phyloP scores from a whole-genome alignment of 2,113 vertebrate species.

The Macaca nemestrina region DNA sequence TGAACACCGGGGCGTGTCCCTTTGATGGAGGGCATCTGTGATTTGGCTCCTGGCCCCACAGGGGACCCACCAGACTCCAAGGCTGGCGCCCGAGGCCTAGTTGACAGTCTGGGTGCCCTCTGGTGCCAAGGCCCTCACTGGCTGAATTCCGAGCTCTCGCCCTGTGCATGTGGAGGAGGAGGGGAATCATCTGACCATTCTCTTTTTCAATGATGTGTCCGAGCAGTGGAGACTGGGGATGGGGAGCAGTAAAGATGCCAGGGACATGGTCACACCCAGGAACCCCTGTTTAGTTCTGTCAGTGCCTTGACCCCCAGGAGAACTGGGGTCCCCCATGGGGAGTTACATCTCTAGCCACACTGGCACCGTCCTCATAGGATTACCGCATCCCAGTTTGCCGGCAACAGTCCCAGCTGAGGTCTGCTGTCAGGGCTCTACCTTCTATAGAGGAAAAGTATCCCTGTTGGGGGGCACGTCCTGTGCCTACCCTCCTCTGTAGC shows the following conservation, averaged over 20 bases:
- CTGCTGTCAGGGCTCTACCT: neutral
- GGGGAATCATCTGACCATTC: neutral
- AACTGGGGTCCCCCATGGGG: neutral
- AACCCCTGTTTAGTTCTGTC: neutral
- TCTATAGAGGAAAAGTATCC: neutral
- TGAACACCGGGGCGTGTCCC: accelerated
- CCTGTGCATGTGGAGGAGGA: neutral
- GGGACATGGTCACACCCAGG: neutral
- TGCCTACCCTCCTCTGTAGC: neutral
- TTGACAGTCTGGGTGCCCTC: neutral
- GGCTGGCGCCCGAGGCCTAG: accelerated
- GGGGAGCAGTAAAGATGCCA: neutral
- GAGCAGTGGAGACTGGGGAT: neutral
- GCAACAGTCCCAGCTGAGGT: neutral
- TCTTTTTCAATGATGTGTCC: neutral
- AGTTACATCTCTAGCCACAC: neutral
- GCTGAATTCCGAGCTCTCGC: neutral
- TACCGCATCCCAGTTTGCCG: neutral
- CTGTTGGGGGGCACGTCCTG: neutral
- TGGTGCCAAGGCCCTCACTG: neutral
- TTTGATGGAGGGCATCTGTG: neutral
- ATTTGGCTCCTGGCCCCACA: neutral
- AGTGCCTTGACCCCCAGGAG: neutral
- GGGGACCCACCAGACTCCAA: neutral
- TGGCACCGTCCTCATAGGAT: neutral